Evolutionary conservation across 2,797 vertebrate species (phyloP), one percentile per base, ranked within the genome.

Genomic region (Streptopelia turtur): DNA sequence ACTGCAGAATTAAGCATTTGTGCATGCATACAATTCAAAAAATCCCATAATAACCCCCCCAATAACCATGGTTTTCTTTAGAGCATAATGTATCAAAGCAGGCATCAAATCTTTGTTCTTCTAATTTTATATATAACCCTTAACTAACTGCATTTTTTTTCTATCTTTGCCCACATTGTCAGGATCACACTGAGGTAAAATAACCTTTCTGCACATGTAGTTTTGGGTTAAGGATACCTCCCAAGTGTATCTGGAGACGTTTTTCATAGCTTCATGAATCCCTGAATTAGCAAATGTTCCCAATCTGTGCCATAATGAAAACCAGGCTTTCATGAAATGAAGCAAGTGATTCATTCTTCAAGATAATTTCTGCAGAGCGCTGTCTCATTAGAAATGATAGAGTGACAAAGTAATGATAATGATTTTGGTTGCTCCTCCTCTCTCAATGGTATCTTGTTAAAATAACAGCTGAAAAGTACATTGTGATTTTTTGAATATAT

Each of bases 351-450:
- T 88, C 22, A 78, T 85, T 89, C 76, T 81, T 91, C 63, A 33
- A 74, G 47, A 30, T 41, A 31, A 78, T 87, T 94, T 89, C 71
- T 90, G 31, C 55, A 52, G 37, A 37, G 49, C 1, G 2, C 21
- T n/a, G 61, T 79, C 65, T 93, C 50, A 47, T 87, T 83, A 92
- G 76, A 91, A 94, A 80, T 69, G 61, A 81, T 11, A 60, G 63
- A n/a, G 61, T 69, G 68, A 91, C 82, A 84, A 91, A 71, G 41
- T 84, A 77, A 83, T 83, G 53, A 61, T 71, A 60, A 83, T 89
- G 81, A 87, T 83, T 87, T 83, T 81, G n/a, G 37, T 91, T 84
- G 77, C 52, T 83, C 39, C 41, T 87, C 78, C 47, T 88, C 55
- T 55, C 3, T 4, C 18, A 31, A 28, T 65, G 27, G 27, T 56